Percentiles rank a stretch among this genome's conserved stretches.
Conservation (phyloP, 2,888 invertebrate species). For the Noctua comes region DNA sequence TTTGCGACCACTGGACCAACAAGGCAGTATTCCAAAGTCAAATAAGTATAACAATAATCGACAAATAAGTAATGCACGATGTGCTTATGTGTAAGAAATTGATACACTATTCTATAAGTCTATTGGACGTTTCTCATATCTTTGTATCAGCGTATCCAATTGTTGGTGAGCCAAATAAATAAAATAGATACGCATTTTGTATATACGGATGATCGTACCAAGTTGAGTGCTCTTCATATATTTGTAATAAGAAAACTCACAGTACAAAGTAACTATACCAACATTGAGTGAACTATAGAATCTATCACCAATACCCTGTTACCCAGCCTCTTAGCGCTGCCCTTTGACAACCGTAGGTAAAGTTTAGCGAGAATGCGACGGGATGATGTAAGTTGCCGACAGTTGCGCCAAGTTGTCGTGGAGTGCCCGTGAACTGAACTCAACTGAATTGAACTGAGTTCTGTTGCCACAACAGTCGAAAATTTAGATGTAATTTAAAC, state of each 20-base stretch:
- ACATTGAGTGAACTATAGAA: no score
- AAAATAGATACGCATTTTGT: no score
- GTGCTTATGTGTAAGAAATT: no score
- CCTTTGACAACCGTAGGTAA: slow-evolving; percentile 54
- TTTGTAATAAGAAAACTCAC: slow-evolving; percentile 1
- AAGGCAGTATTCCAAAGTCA: no score
- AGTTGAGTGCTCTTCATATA: background rate
- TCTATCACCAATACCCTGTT: slow-evolving; percentile 27
- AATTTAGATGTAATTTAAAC: slow-evolving; percentile 35
- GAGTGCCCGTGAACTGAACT: slow-evolving; percentile 36
- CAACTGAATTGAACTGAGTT: slow-evolving; percentile 23
- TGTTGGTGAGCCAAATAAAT: no score
- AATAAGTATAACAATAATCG: no score
- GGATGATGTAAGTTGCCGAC: slow-evolving; percentile 48
- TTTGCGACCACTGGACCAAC: no score
- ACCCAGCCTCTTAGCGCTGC: slow-evolving; percentile 32
- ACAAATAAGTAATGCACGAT: no score
- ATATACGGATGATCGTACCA: no score
- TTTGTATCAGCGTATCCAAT: no score
- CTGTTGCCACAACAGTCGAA: slow-evolving; percentile 28
- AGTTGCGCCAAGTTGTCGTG: slow-evolving; percentile 41
- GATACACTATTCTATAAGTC: no score
- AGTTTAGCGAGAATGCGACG: slow-evolving; percentile 46
- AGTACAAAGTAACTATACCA: background rate
- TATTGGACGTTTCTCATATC: no score